Evolutionary conservation across 2,113 vertebrate species (phyloP).

Genomic region (Columbina picui): DNA sequence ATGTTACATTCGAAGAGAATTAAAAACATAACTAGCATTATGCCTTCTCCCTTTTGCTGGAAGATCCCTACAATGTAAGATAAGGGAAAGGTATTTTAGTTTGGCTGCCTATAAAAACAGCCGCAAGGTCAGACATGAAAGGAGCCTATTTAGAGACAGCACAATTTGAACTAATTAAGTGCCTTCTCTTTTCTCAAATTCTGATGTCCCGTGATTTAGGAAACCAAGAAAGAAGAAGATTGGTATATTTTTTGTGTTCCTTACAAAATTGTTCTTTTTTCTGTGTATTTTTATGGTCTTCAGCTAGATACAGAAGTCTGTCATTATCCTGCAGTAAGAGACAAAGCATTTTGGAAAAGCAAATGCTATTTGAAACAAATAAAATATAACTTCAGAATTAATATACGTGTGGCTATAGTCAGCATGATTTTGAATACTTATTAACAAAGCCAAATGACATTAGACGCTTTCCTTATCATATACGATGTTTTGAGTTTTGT

Average conservation of each 20-base stretch:
- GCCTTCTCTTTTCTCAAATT: not conserved
- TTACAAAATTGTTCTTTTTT: not conserved
- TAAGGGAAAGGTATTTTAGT: slow-evolving; percentile 19
- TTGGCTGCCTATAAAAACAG: not conserved
- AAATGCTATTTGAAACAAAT: not conserved
- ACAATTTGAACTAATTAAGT: not conserved
- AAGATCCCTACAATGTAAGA: not conserved
- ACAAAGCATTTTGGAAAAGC: not conserved
- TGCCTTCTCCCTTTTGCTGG: not conserved
- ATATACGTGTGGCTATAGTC: not conserved
- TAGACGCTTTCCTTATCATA: not conserved
- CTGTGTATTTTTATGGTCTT: not conserved
- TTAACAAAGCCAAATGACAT: not conserved
- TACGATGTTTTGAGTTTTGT: not conserved
- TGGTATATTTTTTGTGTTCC: not conserved
- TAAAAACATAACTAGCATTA: not conserved
- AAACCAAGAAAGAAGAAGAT: not conserved
- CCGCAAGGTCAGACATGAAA: not conserved
- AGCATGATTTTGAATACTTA: not conserved
- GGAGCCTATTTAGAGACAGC: not conserved
- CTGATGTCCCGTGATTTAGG: not conserved
- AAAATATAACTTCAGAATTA: not conserved
- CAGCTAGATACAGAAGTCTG: not conserved
- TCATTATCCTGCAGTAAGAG: not conserved
- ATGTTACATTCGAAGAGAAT: not conserved